Evolutionary conservation across 2,888 invertebrate genomes (phyloP).

Genomic region (Pomacea canaliculata): DNA sequence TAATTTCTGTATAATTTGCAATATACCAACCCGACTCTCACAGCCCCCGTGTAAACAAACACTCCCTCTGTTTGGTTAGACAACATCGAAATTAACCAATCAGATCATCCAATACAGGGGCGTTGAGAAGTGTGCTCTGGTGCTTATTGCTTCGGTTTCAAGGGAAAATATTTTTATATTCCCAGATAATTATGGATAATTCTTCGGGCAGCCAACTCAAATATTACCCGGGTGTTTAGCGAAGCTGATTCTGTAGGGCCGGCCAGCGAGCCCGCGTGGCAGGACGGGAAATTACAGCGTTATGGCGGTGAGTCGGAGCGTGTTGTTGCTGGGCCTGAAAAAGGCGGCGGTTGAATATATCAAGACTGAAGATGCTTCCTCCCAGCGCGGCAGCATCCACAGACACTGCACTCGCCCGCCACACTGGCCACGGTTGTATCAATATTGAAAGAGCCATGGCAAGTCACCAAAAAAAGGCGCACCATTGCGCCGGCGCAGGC

Average conservation of each 20-base stretch:
- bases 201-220: constrained; percentile 29
- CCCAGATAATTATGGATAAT: constrained; percentile 31
- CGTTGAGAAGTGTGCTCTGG: constrained; percentile 1
- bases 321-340: constrained; percentile 6
- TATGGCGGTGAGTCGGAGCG: neutral
- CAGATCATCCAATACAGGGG: constrained; percentile 18
- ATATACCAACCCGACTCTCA: constrained; percentile 27
- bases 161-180: constrained; percentile 34
- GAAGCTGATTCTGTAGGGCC: constrained; percentile 4
- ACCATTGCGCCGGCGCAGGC: neutral
- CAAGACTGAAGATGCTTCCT: neutral
- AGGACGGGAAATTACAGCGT: constrained; percentile 10
- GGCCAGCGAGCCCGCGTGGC: neutral
- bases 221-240: constrained; percentile 29
- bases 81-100: constrained; percentile 32
- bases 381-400: neutral
- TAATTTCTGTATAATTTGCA: constrained; percentile 36
- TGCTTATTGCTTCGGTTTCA: constrained; percentile 30
- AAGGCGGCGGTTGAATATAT: constrained; percentile 4
- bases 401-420: neutral
- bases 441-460: constrained; percentile 14
- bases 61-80: constrained; percentile 28
- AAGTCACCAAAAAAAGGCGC: neutral
- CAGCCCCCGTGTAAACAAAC: constrained; percentile 30
- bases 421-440: constrained; percentile 11